These are phyloP conservation scores for Myrmecobius fasciatus DNA, from an alignment of 2,113 vertebrate genomes.

Conservation along the genomic window DNA sequence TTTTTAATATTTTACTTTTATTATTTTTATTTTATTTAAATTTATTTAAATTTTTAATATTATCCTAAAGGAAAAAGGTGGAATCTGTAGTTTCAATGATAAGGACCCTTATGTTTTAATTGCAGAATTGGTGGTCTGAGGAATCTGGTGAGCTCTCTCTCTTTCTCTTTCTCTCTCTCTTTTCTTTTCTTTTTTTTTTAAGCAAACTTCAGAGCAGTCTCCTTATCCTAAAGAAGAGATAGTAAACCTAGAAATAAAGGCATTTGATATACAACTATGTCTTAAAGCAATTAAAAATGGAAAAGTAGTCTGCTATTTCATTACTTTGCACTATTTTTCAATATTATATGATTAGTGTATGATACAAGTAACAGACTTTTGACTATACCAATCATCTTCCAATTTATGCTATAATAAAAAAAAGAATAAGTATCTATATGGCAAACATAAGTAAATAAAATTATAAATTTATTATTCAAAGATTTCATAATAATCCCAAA, in stretches of 20 bases:
- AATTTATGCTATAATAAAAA: too few species aligned
- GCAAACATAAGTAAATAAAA: neutral
- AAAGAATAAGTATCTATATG: neutral
- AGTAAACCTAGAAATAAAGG: neutral
- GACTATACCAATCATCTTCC: neutral
- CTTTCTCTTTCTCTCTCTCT: too few species aligned
- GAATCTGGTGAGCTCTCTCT: neutral
- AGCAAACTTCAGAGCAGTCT: too few species aligned
- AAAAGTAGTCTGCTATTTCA: neutral
- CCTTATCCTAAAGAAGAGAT: neutral
- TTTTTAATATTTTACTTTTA: neutral
- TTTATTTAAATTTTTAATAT: neutral
- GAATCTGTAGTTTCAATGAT: neutral
- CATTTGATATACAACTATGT: neutral
- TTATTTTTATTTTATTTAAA: too few species aligned
- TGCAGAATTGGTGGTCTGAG: neutral
- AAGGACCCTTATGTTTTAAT: neutral
- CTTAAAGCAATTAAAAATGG: neutral
- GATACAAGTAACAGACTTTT: neutral
- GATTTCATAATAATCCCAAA: neutral
- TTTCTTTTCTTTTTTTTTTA: neutral
- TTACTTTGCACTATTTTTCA: neutral
- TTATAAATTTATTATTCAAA: neutral
- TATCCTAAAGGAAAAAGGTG: neutral
- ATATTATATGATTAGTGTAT: neutral